These are phyloP conservation scores for Tolmerus cingulatus DNA, from an alignment of 2,888 invertebrate genomes.

Conservation along the genomic window DNA sequence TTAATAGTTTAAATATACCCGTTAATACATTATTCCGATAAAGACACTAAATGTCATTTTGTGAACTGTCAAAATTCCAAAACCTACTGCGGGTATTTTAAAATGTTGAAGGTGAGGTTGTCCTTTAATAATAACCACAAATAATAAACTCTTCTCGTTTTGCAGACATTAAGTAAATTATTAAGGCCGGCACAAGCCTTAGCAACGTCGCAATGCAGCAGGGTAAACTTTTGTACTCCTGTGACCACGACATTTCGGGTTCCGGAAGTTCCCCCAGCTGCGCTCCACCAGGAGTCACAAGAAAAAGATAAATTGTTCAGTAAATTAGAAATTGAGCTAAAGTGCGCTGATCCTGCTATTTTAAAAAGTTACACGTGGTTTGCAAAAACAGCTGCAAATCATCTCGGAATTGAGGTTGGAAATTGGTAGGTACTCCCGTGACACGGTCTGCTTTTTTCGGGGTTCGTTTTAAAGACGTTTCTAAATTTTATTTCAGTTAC, in stretches of 20 bases:
- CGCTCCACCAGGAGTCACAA: not conserved
- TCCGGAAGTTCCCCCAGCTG: not conserved
- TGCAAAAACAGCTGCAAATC: conserved; percentile 78
- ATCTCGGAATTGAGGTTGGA: conserved; percentile 80
- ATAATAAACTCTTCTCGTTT: not conserved
- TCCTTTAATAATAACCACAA: not conserved
- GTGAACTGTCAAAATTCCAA: not conserved
- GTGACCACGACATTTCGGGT: not conserved
- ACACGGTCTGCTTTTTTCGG: not conserved
- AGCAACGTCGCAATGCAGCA: not conserved
- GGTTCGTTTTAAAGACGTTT: not conserved
- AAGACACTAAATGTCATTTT: not conserved
- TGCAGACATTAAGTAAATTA: not conserved
- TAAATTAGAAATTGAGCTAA: conserved; percentile 83
- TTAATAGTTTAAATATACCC: not conserved
- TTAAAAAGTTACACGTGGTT: conserved; percentile 89
- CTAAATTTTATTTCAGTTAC: conserved; percentile 69
- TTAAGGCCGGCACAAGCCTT: not conserved
- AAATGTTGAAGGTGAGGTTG: not conserved
- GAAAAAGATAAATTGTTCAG: conserved; percentile 78
- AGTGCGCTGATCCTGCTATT: conserved; percentile 87
- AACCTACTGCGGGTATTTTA: not conserved
- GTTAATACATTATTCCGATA: not conserved
- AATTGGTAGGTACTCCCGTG: conserved; percentile 67
- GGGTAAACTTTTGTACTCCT: not conserved